Evolutionary conservation across 2,797 vertebrate genomes (phyloP), one percentile per base, ranked within the genome.

Genomic region (Merluccius polli): DNA sequence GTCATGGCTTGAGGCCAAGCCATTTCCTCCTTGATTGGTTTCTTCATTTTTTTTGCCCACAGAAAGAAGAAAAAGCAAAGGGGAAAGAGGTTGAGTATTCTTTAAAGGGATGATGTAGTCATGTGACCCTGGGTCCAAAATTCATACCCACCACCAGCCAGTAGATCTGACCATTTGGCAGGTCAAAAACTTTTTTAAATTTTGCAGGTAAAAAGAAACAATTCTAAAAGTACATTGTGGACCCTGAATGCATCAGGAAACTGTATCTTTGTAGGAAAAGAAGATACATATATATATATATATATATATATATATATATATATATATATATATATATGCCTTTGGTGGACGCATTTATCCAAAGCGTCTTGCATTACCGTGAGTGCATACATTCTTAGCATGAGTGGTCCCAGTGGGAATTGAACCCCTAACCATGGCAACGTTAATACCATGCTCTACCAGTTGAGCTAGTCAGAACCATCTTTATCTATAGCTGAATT

Each of bases 1-100:
- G 80, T 73, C 80, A 78, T 70, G 70, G 36, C 81, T 82, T 67
- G 75, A 85, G 83, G 77, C 79, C 83, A 87, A 88, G 80, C 78
- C 76, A 79, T 59, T 59, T 59, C 81, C 80, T 75, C 75, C 80
- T 85, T 90, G 85, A 92, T 92, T 92, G 82, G 81, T 86, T 89
- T 88, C 85, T 85, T 74, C 87, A 85, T 81, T 88, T 81, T 82
- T 33, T 18, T 9, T 59, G n/a, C 21, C 4, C 21, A 59, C 21
- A n/a, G 0, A 59, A 59, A 59, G 15, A 48, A 48, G 44, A 59
- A 24, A 59, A 59, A 9, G 8, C 52, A n/a, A 59, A 10, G 52
- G 52, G 52, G 52, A 24, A 24, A 59, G n/a, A 59, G 52, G 52
- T 59, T 59, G 52, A n/a, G 52, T 52, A 30, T 29, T 68, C 13